These are phyloP conservation scores for Tipula unca DNA, from an alignment of 2,888 invertebrate genomes.

Conservation along the genomic window DNA sequence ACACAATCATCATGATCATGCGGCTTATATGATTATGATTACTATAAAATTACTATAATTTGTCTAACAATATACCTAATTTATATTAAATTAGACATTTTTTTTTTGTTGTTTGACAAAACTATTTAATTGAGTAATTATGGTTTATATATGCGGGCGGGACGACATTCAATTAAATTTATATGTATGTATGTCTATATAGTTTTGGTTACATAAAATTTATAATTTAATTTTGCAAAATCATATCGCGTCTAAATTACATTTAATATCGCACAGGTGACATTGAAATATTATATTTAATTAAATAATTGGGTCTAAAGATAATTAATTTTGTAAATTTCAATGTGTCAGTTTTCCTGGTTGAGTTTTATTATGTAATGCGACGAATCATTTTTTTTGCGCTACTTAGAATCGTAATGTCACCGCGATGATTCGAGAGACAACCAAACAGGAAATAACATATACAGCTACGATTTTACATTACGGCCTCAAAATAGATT, in stretches of 20 bases:
- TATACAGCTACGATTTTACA: too few relatives aligned
- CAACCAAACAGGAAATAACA: too few relatives aligned
- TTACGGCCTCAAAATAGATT: too few relatives aligned
- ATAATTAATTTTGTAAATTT: neutral
- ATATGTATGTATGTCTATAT: neutral
- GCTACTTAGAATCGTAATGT: neutral
- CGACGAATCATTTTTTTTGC: too few relatives aligned
- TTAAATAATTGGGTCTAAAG: neutral
- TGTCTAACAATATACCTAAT: neutral
- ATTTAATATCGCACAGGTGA: neutral
- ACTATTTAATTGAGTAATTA: neutral
- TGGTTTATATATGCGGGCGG: neutral
- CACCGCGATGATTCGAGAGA: too few relatives aligned
- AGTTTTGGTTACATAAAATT: neutral
- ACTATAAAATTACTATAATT: slow-evolving; percentile 8
- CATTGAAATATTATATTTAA: neutral
- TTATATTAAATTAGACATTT: neutral
- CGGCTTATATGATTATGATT: neutral
- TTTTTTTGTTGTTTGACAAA: slow-evolving; percentile 14
- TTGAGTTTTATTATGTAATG: neutral
- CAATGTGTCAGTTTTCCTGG: neutral
- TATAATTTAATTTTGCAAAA: neutral
- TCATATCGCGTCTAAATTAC: neutral
- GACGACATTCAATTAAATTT: neutral
- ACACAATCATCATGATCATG: neutral